A percentile compares a stretch with the other conserved stretches of the same genome.
Conservation (phyloP, 2,797 vertebrate genomes). For the Melanotaenia maccullochi region DNA sequence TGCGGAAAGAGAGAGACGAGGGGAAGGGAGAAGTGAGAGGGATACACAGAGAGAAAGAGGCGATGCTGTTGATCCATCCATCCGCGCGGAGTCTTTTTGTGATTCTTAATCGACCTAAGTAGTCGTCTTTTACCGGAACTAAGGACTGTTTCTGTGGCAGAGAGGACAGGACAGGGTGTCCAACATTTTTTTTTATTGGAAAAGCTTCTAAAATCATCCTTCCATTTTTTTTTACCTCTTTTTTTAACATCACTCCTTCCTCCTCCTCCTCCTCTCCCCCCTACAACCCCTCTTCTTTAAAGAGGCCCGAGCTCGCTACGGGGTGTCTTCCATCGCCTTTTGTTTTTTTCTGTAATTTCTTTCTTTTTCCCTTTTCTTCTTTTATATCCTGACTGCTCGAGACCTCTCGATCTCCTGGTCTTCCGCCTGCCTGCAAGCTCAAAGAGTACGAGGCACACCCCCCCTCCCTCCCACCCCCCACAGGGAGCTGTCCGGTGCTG, state of each 20-base stretch:
- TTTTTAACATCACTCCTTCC: slow-evolving; percentile 50
- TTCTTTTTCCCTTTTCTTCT: background rate
- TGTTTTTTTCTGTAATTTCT: slow-evolving; percentile 20
- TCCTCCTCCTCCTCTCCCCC: slow-evolving; percentile 38
- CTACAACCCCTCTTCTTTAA: slow-evolving; percentile 37
- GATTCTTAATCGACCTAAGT: slow-evolving; percentile 26
- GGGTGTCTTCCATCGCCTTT: slow-evolving; percentile 45
- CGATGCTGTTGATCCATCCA: slow-evolving; percentile 57
- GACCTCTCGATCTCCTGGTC: slow-evolving; percentile 23
- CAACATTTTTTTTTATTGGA: slow-evolving; percentile 37
- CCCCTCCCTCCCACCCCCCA: slow-evolving; percentile 22
- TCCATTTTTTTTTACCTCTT: slow-evolving; percentile 35
- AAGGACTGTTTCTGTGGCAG: slow-evolving; percentile 56
- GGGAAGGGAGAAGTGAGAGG: slow-evolving; percentile 37
- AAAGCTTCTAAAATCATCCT: slow-evolving; percentile 42
- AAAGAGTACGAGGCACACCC: slow-evolving; percentile 41
- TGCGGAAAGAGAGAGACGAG: slow-evolving; percentile 54
- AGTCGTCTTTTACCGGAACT: slow-evolving; percentile 33
- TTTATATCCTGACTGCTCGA: slow-evolving; percentile 17
- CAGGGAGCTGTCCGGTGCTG: slow-evolving; percentile 87
- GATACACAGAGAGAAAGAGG: slow-evolving; percentile 38
- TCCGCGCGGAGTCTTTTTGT: slow-evolving; percentile 46
- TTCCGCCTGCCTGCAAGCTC: slow-evolving; percentile 23
- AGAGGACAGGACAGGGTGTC: slow-evolving; percentile 53
- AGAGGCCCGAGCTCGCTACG: slow-evolving; percentile 47